Evolutionary conservation across 2,888 invertebrate species (phyloP).

Genomic region (Rhingia campestris): DNA sequence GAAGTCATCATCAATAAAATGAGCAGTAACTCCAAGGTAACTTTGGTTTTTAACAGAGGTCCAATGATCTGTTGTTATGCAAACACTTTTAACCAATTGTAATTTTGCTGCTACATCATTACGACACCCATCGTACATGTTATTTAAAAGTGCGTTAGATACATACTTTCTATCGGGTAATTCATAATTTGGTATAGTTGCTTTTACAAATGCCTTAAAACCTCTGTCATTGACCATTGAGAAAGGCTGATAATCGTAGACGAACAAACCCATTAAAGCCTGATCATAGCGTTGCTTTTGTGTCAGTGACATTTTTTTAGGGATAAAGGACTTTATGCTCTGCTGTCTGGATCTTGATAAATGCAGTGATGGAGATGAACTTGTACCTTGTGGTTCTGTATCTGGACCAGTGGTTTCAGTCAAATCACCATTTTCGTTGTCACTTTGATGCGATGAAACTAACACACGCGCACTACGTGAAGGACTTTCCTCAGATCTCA

Average conservation of each 20-base stretch:
- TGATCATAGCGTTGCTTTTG: neutral
- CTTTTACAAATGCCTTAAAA: neutral
- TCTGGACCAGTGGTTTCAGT: no score
- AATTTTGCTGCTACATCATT: no score
- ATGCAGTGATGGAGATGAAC: no score
- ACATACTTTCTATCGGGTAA: neutral
- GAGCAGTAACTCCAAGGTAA: neutral
- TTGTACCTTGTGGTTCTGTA: no score
- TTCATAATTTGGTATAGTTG: neutral
- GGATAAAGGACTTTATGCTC: neutral
- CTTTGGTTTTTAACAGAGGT: constrained; percentile 7
- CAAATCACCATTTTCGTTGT: no score
- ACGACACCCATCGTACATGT: no score
- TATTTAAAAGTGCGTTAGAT: no score
- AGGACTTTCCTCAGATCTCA: no score
- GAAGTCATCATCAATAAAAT: neutral
- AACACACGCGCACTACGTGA: no score
- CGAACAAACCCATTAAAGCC: constrained; percentile 4
- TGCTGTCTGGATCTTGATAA: neutral
- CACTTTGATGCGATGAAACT: no score
- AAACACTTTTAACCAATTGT: constrained; percentile 3
- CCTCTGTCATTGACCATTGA: neutral
- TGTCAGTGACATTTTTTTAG: neutral
- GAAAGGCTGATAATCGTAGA: constrained; percentile 12
- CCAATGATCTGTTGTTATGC: constrained; percentile 16